A percentile compares a stretch with the other conserved stretches of the same genome.
Evolutionary conservation across 2,888 invertebrate genomes (phyloP).

Genomic region (Drosophila fulvimacula): DNA sequence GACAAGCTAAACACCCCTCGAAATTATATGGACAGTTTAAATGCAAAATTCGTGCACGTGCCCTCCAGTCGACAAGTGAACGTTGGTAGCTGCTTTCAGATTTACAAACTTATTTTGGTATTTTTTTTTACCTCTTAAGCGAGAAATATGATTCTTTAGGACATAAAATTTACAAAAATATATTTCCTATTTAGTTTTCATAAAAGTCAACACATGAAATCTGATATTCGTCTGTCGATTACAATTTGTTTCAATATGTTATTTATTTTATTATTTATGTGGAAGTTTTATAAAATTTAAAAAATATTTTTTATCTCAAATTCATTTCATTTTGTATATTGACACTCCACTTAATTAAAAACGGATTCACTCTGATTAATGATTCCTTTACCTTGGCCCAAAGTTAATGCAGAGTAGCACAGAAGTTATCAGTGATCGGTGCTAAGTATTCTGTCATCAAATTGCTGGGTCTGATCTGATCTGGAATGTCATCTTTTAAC

Average conservation of each 20-base stretch:
- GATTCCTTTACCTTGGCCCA: conserved; percentile 31
- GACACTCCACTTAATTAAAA: not conserved
- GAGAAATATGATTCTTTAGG: not conserved
- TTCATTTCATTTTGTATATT: not conserved
- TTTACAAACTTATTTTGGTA: conserved; percentile 4
- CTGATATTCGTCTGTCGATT: not conserved
- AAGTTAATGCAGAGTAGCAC: conserved; percentile 53
- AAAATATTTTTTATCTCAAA: not conserved
- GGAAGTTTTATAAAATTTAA: not conserved
- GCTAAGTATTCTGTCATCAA: conserved; percentile 46
- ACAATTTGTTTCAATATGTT: not conserved
- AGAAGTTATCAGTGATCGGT: conserved; percentile 55
- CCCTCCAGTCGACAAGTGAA: conserved; percentile 29
- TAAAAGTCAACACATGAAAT: not conserved
- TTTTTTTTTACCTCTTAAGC: not conserved
- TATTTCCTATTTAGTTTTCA: not conserved
- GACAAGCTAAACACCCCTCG: conserved; percentile 11
- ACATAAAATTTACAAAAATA: too few species aligned
- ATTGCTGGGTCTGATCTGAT: conserved; percentile 27
- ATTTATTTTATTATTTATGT: not conserved
- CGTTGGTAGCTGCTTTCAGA: conserved; percentile 26
- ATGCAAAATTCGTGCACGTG: conserved; percentile 48
- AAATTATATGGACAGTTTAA: conserved; percentile 42
- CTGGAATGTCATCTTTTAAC: conserved; percentile 20
- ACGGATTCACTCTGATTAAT: conserved; percentile 49